Base-by-base conservation (phyloP, 2,797 vertebrate species). In the Liparis tanakae region DNA sequence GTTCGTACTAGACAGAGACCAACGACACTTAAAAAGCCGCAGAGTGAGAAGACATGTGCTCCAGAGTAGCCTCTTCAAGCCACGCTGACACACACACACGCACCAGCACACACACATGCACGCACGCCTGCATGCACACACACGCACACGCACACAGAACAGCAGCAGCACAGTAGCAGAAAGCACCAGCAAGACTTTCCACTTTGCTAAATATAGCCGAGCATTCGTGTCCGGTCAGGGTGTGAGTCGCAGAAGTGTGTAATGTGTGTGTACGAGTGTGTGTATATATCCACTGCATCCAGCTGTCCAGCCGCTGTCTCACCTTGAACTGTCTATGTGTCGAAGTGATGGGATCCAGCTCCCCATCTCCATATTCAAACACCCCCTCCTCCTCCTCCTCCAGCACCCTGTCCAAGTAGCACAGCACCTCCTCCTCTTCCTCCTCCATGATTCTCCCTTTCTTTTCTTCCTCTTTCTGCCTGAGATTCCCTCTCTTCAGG, bases 371-470 rank as follows among this genome's bases (percentile, higher is more conserved):
- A 81, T 93, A 90, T 15, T 95, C 94, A 92, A 95, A 95, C 85
- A 93, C 86, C 88, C 95, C 95, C 18, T 8, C 96, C 78, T 98
- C 96, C 44, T 96, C 96, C 87, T 98, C 96, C 86, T 98, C 96
- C 87, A 99, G 94, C 86, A 99, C 95, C 91, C 95, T 96, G 91
- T 99, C 97, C 95, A 98, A 91, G 87, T 95, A 95, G 86, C 96
- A 92, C 82, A 99, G 94, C 85, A 94, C 97, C 92, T 97, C 96
- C 90, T 99, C 97, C 89, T 98, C 97, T 87, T 97, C 97, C 84
- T 98, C 97, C 90, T 96, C 96, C 97, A 97, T 97, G 92, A 87
- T 94, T 81, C 57, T 66, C 34, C 68, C 62, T 53, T 25, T 50
- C n/a, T 25, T 33, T 70, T 44, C 53, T n/a, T 25, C 59, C 84